Evolutionary conservation across 2,797 vertebrate genomes (phyloP).

Genomic region (Leptatherina wallacei): DNA sequence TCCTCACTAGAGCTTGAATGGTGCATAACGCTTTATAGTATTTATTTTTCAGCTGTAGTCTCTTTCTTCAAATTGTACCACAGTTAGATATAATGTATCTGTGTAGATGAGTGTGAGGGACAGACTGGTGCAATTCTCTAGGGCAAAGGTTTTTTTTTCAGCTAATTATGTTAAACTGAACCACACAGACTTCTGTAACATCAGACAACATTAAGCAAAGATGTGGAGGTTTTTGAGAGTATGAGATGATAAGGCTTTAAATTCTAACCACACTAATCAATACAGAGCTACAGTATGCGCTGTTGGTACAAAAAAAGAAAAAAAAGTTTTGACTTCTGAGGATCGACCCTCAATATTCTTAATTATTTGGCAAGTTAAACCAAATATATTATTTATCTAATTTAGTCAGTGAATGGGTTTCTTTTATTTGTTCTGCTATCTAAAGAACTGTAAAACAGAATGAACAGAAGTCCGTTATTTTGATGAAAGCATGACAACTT

Average conservation of each 20-base stretch:
- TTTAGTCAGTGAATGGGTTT: slow-evolving; percentile 58
- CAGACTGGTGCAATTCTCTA: slow-evolving; percentile 37
- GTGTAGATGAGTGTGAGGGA: slow-evolving; percentile 72
- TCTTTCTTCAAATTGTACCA: slow-evolving; percentile 71
- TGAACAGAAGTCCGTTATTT: slow-evolving; percentile 76
- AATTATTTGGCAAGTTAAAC: slow-evolving; percentile 59
- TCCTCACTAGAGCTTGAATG: slow-evolving; percentile 66
- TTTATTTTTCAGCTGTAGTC: slow-evolving; percentile 74
- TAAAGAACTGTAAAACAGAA: slow-evolving; percentile 67
- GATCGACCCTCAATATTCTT: slow-evolving; percentile 36
- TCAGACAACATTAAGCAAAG: slow-evolving; percentile 19
- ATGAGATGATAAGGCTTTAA: slow-evolving; percentile 50
- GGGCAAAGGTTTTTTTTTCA: slow-evolving; percentile 24
- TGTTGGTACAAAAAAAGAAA: slow-evolving; percentile 45
- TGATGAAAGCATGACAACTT: slow-evolving; percentile 85
- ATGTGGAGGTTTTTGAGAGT: slow-evolving; percentile 48
- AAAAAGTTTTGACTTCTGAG: slow-evolving; percentile 36
- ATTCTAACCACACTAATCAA: slow-evolving; percentile 46
- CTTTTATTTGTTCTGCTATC: slow-evolving; percentile 74
- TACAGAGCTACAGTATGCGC: slow-evolving; percentile 34
- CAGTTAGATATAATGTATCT: slow-evolving; percentile 71
- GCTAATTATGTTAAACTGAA: slow-evolving; percentile 28
- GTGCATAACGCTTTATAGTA: slow-evolving; percentile 74
- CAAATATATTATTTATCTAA: slow-evolving; percentile 58
- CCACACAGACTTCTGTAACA: slow-evolving; percentile 44